Base-by-base conservation (phyloP, 2,113 vertebrate genomes). In the Cyrtonyx montezumae region DNA sequence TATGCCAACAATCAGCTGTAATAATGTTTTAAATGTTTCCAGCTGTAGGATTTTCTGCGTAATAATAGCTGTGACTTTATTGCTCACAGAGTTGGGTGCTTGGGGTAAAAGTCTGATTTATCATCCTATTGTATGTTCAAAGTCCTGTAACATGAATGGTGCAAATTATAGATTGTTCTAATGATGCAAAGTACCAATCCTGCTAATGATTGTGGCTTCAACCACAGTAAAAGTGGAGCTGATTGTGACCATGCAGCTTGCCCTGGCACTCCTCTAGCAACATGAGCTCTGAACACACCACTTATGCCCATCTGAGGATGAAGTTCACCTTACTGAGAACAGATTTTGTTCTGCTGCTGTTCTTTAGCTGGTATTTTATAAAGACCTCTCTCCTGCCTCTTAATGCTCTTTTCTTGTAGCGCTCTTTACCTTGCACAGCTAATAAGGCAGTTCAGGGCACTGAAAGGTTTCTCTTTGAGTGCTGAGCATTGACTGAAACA, bases 231-330 rank as follows among this genome's bases (percentile, higher is more conserved):
- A 51, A 21, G 5, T 22, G 51, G 34, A 90, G 42, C 34, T 46
- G 21, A 51, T 19, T 22, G 25, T 43, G 14, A 87, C 58, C 18
- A 71, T 21, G 49, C 75, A 76, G 11, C 5, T 76, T 65, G 36
- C 53, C n/a, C 65, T 68, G 58, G 32, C 13, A 8, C 36, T 19
- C 11, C 5, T 69, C 25, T 65, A 40, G 63, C 2, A 7, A 30
- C 13, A 16, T 2, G 26, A 84, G 26, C 40, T 69, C 22, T 63
- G 66, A 84, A 58, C 10, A 8, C 0, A 0, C 19, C 0, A 0
- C 30, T 61, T 9, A 16, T 1, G 1, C 13, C 53, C 67, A 1
- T 4, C 8, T 58, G 23, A 91, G 53, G 23, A 16, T 48, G 23
- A 51, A 2, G 49, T 63, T 86, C 65, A 59, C 12, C 19, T 67